Base-by-base conservation (phyloP, 2,888 invertebrate genomes). In the Cosmorhoe ocellata region DNA sequence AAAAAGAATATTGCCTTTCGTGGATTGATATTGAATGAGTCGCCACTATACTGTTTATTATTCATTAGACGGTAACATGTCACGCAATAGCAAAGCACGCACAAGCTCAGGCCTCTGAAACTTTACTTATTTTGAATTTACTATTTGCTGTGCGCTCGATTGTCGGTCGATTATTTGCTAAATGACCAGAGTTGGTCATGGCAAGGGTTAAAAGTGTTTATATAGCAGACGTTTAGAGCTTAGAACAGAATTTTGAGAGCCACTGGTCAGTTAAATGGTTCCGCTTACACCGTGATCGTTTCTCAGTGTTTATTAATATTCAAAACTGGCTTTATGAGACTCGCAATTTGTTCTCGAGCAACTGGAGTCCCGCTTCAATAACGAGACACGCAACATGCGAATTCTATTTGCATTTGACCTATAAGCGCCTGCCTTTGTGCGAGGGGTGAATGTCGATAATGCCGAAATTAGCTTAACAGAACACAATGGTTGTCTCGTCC, bases 1-100 rank as follows among this genome's bases (percentile, higher is more conserved):
- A 74, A 82, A 81, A 82, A 78, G 76, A 78, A 78, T 82, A 86
- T 81, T 77, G 77, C 76, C 71, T 83, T 79, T 74, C 76, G 80
- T 82, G 79, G 80, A 84, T 84, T 82, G 84, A 77, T 85, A 84
- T n/a, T 84, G 87, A 87, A 84, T 84, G 87, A 86, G 84, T 78
- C 79, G 81, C 79, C 75, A 81, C 77, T 83, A 76, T 71, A 75
- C 84, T 84, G 86, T 85, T 88, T 85, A 87, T 88, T 88, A 87
- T 87, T 87, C 87, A 87, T 87, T 84, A 86, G 84, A 82, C 80
- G 85, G 78, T 74, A 76, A 79, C 81, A 79, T 79, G 84, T 85
- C 88, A 88, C 87, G 88, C 87, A 80, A 86, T 72, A 76, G 74
- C 74, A 67, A 71, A 72, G 82, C 86, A 85, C 87, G 86, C 85